Evolutionary conservation across 2,113 vertebrate species (phyloP), one percentile per base, ranked within the genome.

Genomic region (Lanius collurio): DNA sequence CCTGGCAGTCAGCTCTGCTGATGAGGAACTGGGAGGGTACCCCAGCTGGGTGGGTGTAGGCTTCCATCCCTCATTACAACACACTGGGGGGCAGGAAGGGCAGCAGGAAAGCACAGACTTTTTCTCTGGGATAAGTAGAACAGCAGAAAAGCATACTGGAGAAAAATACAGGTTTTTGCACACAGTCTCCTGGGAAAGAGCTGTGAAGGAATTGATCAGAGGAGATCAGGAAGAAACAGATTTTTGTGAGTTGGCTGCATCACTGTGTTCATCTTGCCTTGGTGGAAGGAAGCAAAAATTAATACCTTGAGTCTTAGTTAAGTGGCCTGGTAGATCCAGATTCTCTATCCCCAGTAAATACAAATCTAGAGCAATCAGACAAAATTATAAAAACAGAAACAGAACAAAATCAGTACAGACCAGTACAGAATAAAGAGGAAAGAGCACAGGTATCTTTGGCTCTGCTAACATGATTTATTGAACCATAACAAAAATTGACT

Each of bases 11-110:
- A 2, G 27, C n/a, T 47, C 41, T n/a, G 44, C 20, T 22, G 60
- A 11, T 30, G 21, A 57, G 33, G 60, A 44, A 10, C 0, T 9
- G 19, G 14, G n/a, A 75, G n/a, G 42, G 24, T 3, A 22, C 6
- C 7, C 30, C 37, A 31, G 35, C 16, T 42, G 71, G 6, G 19
- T 20, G 31, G 5, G 23, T 42, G 13, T 15, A 47, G 50, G 15
- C 7, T 1, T 37, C 28, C 62, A 37, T 37, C 37, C 37, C 37
- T 37, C 37, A 37, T 37, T 37, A 37, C 37, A 37, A 37, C 37
- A 37, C 37, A 33, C 26, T 23, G 28, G 0, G 2, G 41, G 42
- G 30, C n/a, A 82, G 77, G 71, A 64, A 35, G 8, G 41, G 35
- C 18, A 55, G 28, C 56, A 44, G 16, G 24, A n/a, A 65, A 42